Evolutionary conservation across 2,113 vertebrate species (phyloP).

Genomic region (Solea solea): DNA sequence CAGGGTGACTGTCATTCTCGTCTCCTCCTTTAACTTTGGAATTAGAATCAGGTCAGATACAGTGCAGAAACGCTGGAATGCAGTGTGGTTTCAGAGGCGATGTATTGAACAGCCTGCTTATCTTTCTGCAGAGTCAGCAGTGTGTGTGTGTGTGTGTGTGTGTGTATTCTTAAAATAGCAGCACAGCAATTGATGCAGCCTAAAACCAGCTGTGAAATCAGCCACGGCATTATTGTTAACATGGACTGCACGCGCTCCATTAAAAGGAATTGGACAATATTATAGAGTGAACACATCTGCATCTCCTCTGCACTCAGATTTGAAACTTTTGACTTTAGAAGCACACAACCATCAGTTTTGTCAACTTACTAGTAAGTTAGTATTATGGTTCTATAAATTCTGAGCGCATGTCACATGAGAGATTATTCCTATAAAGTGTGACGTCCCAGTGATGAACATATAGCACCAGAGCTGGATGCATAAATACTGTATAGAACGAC

Average conservation of each 20-base stretch:
- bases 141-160: constrained; percentile 20
- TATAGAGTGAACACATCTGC: no score
- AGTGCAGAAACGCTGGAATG: constrained; percentile 25
- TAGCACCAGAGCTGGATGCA: no score
- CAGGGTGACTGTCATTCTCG: constrained; percentile 25
- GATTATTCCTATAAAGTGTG: no score
- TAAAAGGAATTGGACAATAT: background rate
- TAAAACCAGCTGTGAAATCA: constrained; percentile 21
- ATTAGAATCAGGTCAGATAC: constrained; percentile 54
- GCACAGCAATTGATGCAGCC: constrained; percentile 32
- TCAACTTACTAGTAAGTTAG: no score
- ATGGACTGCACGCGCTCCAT: background rate
- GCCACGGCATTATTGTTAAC: constrained; percentile 7
- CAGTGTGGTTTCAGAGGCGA: constrained; percentile 12
- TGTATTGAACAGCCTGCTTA: constrained; percentile 23
- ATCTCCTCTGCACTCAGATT: background rate
- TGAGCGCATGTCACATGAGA: no score
- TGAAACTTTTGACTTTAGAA: background rate
- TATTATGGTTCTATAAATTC: no score
- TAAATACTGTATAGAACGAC: no score
- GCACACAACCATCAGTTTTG: no score
- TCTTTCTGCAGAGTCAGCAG: constrained; percentile 54
- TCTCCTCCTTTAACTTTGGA: constrained; percentile 25
- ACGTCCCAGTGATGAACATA: no score
- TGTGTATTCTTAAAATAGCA: constrained; percentile 37